Evolutionary conservation across 2,888 invertebrate genomes (phyloP).

Genomic region (Spatulosminthurus flaviceps): DNA sequence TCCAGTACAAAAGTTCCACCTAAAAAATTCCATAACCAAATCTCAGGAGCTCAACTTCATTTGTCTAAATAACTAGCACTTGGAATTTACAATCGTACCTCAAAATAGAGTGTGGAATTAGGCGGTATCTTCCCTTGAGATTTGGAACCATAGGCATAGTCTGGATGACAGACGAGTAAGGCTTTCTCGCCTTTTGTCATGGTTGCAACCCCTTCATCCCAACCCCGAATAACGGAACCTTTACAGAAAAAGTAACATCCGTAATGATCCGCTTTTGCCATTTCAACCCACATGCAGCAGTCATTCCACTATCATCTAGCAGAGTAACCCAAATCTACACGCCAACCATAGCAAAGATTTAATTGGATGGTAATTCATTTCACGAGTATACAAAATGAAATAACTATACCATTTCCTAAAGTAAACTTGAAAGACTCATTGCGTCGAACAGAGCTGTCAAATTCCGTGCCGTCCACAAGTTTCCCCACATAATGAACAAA

Average conservation of each 20-base stretch:
- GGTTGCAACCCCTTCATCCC: constrained; percentile 92
- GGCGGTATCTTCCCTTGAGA: constrained; percentile 92
- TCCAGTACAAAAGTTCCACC: constrained; percentile 88
- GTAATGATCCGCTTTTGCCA: not conserved
- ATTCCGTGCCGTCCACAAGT: constrained; percentile 84
- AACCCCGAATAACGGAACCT: constrained; percentile 89
- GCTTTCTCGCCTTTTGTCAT: constrained; percentile 93
- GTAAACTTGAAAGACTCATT: constrained; percentile 86
- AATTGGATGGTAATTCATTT: not conserved
- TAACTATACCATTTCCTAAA: constrained; percentile 82
- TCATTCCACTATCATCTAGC: not conserved
- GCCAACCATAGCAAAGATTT: not conserved
- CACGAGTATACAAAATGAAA: not conserved
- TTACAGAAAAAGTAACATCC: constrained; percentile 37
- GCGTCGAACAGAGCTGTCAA: constrained; percentile 89
- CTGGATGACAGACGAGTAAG: constrained; percentile 82
- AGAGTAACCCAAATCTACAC: not conserved
- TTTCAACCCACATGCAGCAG: not conserved
- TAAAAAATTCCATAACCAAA: too few species aligned
- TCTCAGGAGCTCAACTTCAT: too few species aligned
- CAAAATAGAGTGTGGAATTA: constrained; percentile 86
- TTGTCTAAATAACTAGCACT: too few species aligned
- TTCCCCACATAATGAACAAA: constrained; percentile 91
- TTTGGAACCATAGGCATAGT: constrained; percentile 87
- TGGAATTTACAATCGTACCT: constrained; percentile 75